Base-by-base conservation (phyloP, 2,797 vertebrate species). In the Aldrovandia affinis region DNA sequence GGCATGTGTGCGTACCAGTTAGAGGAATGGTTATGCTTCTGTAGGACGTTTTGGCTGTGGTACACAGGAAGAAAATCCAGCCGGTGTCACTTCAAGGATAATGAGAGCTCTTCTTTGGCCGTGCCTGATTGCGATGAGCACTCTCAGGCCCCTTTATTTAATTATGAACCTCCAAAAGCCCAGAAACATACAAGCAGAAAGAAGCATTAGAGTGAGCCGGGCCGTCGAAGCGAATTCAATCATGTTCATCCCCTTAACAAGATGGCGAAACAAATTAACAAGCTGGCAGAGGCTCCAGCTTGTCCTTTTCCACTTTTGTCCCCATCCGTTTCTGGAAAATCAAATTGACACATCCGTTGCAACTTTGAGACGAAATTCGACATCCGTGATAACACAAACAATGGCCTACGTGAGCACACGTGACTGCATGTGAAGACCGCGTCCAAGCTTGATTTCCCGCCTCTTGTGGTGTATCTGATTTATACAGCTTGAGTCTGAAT, bases 191-290 rank as follows among this genome's bases (percentile, higher is more conserved):
- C 20, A 54, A 47, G 55, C 50, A 75, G 70, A 81, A 28, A 22
- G 55, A 73, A 83, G 50, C 59, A 79, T 86, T 28, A 80, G n/a
- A 33, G 80, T 15, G 82, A 81, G 54, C 63, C 39, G 47, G 14
- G 78, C 63, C 50, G 59, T 83, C 78, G 20, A 83, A 83, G 68
- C 83, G 25, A 83, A 75, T 83, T 77, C 79, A 57, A 65, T 86
- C 78, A 50, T 83, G 52, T 73, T 83, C 77, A 68, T 81, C 78
- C 82, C 82, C 65, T 86, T 83, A 83, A 81, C 82, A 75, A 83
- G 82, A 86, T 81, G 77, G 65, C 30, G 55, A 81, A 80, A 80
- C 78, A 70, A 83, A 86, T 86, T 80, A 83, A 81, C 65, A 80
- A 83, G 81, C 84, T 80, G 81, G 81, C 47, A 78, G 57, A 79